phyloP scores from a whole-genome alignment of 2,797 vertebrate genomes.

The Sebastes alutus region DNA sequence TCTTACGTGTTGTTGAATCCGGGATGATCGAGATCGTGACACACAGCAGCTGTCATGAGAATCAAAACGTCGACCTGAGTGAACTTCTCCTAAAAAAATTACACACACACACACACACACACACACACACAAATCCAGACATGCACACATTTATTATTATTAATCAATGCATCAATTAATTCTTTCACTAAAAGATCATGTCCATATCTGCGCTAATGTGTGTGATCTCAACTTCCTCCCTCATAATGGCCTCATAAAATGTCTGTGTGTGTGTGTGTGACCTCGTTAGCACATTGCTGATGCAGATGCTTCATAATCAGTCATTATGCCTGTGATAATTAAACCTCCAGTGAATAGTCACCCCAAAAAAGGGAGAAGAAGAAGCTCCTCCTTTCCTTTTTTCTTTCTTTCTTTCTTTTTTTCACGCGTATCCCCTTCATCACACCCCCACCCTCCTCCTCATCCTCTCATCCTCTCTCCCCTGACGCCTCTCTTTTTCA shows the following conservation, averaged over 20 bases:
- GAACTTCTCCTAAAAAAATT: slow-evolving; percentile 85
- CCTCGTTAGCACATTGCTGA: slow-evolving; percentile 17
- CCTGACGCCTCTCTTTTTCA: background rate
- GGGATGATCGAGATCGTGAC: slow-evolving; percentile 93
- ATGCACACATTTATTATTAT: background rate
- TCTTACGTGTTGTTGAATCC: slow-evolving; percentile 94
- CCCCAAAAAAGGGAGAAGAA: slow-evolving; percentile 24
- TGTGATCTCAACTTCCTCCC: background rate
- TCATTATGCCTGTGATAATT: slow-evolving; percentile 45
- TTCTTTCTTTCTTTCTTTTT: background rate
- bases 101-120: background rate
- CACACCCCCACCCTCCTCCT: no score
- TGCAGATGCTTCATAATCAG: slow-evolving; percentile 9
- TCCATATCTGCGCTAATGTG: background rate
- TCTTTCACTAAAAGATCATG: background rate
- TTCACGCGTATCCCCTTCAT: no score
- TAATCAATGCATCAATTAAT: background rate
- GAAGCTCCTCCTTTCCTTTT: background rate
- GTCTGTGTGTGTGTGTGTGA: background rate
- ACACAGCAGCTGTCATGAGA: slow-evolving; percentile 93
- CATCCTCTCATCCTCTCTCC: background rate
- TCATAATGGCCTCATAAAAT: background rate
- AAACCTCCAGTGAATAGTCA: slow-evolving; percentile 28
- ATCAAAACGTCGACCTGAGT: slow-evolving; percentile 88
- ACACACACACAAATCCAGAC: background rate